Base-by-base conservation (phyloP, 2,888 invertebrate species). In the Drosophila dives region DNA sequence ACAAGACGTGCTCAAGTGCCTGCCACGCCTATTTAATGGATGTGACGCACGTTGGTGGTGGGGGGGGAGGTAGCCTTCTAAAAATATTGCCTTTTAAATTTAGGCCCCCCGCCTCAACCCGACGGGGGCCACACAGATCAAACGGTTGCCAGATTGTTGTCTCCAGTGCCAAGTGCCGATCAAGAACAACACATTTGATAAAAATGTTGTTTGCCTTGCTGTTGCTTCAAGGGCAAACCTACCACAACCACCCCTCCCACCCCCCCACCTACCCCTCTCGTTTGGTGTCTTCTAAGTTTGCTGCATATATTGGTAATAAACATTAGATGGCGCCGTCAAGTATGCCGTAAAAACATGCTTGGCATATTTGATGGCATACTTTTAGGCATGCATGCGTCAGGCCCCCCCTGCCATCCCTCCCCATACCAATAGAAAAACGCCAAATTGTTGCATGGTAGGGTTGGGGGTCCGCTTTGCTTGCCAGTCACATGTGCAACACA, bases 321-420 rank as follows among this genome's bases (percentile, higher is more conserved):
- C 70, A 85, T 83, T 83, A 83, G 72, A 75, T 38, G 79, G 61
- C 73, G 70, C 62, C 73, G 70, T 67, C 66, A 77, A 80, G 80
- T 76, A 76, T 76, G 75, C 55, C 55, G 62, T 66, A 61, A 45
- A 59, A 72, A 86, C 89, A 86, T 86, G 86, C 80, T 84, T 89
- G 84, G 89, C 86, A 86, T 89, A 84, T 89, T 89, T 89, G 83
- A 86, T 89, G 80, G 87, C 84, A 84, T 84, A 89, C 78, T 86
- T 86, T 89, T 58, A 73, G 81, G 71, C 80, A 77, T 71, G 72
- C 80, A 74, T 69, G 78, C 78, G 64, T 72, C 66, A 36, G 55
- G n/a, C 38, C 12, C 1, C 17, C 33, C 10, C 15, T 2, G 26
- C 53, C 53, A n/a, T n/a, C 15, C 23, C 23, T 8, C 23, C 4